Percentiles rank a stretch among this genome's conserved stretches.
These are phyloP conservation scores for Atopsyche davidsoni DNA, from an alignment of 1,140 invertebrate species.

Conservation along the genomic window DNA sequence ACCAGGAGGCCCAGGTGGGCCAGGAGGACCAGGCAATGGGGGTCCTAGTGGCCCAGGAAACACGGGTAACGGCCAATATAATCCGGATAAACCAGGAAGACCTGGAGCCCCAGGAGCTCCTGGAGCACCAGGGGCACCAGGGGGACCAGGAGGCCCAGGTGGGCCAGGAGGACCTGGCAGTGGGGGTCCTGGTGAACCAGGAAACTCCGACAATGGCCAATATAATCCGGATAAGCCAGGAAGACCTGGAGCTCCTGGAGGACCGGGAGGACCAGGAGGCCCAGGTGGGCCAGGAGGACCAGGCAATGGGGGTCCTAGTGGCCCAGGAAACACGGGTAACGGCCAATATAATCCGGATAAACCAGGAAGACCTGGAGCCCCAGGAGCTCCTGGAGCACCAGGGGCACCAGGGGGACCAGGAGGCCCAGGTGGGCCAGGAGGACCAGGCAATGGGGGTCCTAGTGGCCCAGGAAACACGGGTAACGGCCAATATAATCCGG, in stretches of 20 bases:
- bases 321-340: not conserved
- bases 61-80: too few relatives aligned
- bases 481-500: not conserved
- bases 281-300: too few relatives aligned
- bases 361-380: constrained; percentile 26
- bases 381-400: constrained; percentile 26
- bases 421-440: not conserved
- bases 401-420: constrained; percentile 9
- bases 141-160: constrained; percentile 13
- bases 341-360: not conserved
- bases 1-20: constrained; percentile 1
- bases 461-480: not conserved
- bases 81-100: too few relatives aligned
- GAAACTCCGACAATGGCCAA: too few relatives aligned
- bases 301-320: constrained; percentile 3
- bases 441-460: not conserved
- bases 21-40: not conserved
- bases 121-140: constrained; percentile 18
- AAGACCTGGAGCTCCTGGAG: too few relatives aligned
- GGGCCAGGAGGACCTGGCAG: constrained; percentile 2
- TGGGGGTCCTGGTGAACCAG: too few relatives aligned
- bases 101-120: constrained; percentile 18
- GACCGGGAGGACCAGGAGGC: too few relatives aligned
- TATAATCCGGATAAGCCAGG: too few relatives aligned
- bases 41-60: constrained; percentile 27